Evolutionary conservation across 2,888 invertebrate species (phyloP).

Genomic region (Geophilus truncorum): DNA sequence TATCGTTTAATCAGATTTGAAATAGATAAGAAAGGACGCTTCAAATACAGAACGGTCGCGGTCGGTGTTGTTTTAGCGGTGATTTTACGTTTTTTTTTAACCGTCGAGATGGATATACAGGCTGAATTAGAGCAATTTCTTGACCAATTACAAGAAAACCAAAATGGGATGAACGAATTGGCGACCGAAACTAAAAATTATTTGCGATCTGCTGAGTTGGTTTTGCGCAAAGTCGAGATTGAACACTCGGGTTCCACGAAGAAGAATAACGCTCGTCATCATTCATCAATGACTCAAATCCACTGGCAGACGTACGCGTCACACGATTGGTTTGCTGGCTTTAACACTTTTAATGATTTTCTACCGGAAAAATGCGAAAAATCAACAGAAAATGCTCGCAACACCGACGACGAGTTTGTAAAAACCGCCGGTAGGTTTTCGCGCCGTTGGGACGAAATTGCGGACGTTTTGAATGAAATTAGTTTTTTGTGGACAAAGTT

Average conservation of each 20-base stretch:
- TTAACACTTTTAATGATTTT: background rate
- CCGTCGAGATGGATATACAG: no score
- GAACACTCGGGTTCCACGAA: background rate
- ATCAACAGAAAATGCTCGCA: no score
- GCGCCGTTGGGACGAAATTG: background rate
- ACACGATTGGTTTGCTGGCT: background rate
- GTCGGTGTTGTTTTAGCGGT: background rate
- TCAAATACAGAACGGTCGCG: background rate
- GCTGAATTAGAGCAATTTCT: background rate
- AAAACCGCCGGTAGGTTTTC: no score
- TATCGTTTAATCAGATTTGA: no score
- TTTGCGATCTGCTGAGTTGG: background rate
- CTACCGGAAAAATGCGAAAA: background rate
- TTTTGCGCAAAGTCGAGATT: background rate
- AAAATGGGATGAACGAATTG: background rate
- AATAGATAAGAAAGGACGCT: background rate
- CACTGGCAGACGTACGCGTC: background rate
- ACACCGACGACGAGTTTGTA: no score
- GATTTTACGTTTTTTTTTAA: no score
- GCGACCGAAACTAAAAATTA: background rate
- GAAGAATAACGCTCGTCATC: no score
- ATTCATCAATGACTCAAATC: background rate
- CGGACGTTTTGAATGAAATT: background rate
- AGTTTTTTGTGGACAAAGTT: background rate
- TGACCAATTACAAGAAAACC: background rate